Conservation (phyloP, 2,797 vertebrate genomes). For the Clarias platycephalus region DNA sequence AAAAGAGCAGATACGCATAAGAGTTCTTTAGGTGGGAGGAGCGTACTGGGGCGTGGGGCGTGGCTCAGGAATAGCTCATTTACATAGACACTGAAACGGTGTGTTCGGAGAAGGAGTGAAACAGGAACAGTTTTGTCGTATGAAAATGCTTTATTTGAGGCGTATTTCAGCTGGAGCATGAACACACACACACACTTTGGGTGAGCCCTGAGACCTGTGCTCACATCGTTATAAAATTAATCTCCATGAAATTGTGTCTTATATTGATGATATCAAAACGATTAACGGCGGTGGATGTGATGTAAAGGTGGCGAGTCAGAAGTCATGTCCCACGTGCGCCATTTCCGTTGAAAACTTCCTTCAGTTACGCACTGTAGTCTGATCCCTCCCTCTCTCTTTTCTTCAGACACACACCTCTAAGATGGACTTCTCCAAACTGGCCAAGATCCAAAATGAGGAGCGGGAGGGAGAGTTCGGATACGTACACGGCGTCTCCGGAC, state of each 20-base stretch:
- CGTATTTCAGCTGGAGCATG: no score
- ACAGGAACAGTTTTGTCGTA: no score
- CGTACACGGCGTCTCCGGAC: constrained; percentile 92
- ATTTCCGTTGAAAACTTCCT: background rate
- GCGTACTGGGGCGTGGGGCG: no score
- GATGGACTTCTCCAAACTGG: constrained; percentile 93
- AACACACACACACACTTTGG: no score
- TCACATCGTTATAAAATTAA: no score
- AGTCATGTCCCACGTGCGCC: background rate
- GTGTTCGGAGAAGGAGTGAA: no score
- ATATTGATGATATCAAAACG: background rate
- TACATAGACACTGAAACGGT: no score
- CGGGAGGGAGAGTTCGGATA: constrained; percentile 87
- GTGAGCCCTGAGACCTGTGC: no score
- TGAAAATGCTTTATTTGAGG: no score
- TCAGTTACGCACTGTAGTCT: background rate
- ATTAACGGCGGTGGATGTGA: no score
- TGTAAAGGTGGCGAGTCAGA: background rate
- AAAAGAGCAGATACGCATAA: background rate
- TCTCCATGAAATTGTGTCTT: no score
- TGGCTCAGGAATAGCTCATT: no score
- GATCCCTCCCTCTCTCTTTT: constrained; percentile 26
- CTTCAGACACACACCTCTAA: constrained; percentile 59
- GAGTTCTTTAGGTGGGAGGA: background rate
- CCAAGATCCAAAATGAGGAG: constrained; percentile 89